Evolutionary conservation across 2,113 vertebrate species (phyloP).

Genomic region (Pseudopipra pipra): DNA sequence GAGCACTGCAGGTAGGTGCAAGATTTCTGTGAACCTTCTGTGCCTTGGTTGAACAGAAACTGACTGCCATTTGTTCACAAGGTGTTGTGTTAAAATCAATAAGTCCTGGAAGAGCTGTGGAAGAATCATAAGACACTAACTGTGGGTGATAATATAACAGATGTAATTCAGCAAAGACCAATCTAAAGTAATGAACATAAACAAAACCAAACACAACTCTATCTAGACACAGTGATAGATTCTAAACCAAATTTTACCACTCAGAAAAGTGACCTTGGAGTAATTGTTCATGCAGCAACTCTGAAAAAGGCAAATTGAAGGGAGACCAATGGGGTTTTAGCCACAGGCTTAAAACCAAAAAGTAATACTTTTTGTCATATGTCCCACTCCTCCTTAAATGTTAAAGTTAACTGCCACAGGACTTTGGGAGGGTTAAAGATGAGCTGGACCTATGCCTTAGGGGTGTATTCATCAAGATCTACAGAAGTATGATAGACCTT

Average conservation of each 20-base stretch:
- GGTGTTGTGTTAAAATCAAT: not conserved
- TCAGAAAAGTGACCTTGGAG: not conserved
- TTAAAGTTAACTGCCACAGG: not conserved
- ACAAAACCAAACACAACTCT: not conserved
- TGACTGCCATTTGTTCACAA: not conserved
- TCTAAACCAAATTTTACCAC: constrained; percentile 5
- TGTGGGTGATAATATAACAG: not conserved
- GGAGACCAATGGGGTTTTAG: not conserved
- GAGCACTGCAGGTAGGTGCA: not conserved
- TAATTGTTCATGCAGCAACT: not conserved
- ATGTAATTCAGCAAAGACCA: not conserved
- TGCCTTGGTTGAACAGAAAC: not conserved
- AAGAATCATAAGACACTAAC: not conserved
- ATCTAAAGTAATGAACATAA: not conserved
- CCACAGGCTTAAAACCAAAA: not conserved
- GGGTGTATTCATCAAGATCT: not conserved
- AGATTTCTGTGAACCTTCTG: not conserved
- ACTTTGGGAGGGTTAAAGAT: not conserved
- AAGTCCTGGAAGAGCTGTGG: not conserved
- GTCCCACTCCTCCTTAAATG: rapidly evolving
- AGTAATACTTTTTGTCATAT: not conserved
- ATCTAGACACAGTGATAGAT: not conserved
- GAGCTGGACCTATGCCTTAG: not conserved
- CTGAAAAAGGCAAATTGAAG: not conserved
- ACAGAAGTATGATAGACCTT: not conserved